Base-by-base conservation (phyloP, 2,113 vertebrate genomes). In the Oplegnathus fasciatus region DNA sequence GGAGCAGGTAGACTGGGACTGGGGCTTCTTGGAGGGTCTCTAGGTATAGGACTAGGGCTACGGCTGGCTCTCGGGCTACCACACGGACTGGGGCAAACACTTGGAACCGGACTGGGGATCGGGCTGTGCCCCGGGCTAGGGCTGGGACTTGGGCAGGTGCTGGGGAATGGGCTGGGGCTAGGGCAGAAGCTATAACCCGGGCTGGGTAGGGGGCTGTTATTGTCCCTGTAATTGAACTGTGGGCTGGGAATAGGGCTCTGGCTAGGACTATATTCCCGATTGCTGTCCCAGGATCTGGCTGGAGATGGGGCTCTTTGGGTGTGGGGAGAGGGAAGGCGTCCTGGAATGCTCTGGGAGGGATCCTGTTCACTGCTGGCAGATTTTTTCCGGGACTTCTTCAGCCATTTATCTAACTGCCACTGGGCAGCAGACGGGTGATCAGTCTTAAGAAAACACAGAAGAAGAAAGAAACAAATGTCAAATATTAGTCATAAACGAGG, bases 341-440 rank as follows among this genome's bases (percentile, higher is more conserved):
- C 84, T 75, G 80, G 44, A 78, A 88, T 50, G 55, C 64, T 87
- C 54, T 85, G 87, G 62, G 86, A 69, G 1, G 95, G 93, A 76
- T 96, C 95, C 55, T 95, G 95, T 86, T 95, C 95, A 85, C 95
- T 90, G 82, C 95, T 93, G 66, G 94, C 92, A 1, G 75, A 91
- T 70, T 95, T 96, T 91, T 97, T 97, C 84, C 94, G 96, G n/a
- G 97, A 96, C 83, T 98, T 99, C 88, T 97, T 97, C 67, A 99
- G 94, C 98, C 98, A 99, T 95, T 98, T 97, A 94, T 99, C 97
- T 94, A 99, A 93, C 92, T 99, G 98, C 98, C 98, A 99, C 91
- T 99, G 98, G 94, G 97, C 96, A 57, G 96, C 95, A 4, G 97
- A 95, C 0, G 96, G 94, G 0, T 94, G 96, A 79, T 97, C 95